A percentile compares a stretch with the other conserved stretches of the same genome.
phyloP scores from a whole-genome alignment of 1,140 invertebrate genomes.

The Zaprionus kolodkinae region DNA sequence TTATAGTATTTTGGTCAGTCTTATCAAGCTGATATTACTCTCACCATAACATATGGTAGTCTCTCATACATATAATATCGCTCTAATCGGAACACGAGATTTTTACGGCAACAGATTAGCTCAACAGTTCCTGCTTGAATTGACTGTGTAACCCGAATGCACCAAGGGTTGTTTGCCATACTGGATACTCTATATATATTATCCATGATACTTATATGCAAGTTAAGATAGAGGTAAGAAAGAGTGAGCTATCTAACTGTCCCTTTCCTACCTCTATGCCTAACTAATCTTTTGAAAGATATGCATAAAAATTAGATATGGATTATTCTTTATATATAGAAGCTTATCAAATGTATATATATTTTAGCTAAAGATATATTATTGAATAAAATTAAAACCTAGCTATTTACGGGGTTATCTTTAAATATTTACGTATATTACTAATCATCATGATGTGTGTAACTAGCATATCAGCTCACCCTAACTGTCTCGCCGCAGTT shows the following conservation, averaged over 20 bases:
- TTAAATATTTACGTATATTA: no score
- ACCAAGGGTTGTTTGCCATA: no score
- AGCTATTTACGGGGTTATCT: no score
- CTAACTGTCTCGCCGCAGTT: neutral
- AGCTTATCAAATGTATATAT: neutral
- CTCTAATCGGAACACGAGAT: conserved; percentile 22
- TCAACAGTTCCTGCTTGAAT: neutral
- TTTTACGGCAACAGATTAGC: conserved; percentile 19
- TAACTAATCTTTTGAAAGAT: neutral
- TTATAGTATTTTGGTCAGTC: conserved; percentile 46
- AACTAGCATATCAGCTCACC: no score
- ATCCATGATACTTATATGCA: neutral
- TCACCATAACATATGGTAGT: neutral
- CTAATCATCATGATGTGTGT: no score
- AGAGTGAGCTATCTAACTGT: neutral
- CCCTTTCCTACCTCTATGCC: no score
- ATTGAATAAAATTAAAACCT: no score
- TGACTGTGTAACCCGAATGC: neutral
- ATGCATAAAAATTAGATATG: neutral
- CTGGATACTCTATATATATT: neutral
- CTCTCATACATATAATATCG: no score
- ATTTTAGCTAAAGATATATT: neutral
- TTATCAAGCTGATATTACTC: neutral
- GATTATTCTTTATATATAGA: neutral
- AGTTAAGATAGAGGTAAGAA: neutral